Evolutionary conservation across 2,888 invertebrate genomes (phyloP), one percentile per base, ranked within the genome.

Genomic region (Philonicus albiceps): DNA sequence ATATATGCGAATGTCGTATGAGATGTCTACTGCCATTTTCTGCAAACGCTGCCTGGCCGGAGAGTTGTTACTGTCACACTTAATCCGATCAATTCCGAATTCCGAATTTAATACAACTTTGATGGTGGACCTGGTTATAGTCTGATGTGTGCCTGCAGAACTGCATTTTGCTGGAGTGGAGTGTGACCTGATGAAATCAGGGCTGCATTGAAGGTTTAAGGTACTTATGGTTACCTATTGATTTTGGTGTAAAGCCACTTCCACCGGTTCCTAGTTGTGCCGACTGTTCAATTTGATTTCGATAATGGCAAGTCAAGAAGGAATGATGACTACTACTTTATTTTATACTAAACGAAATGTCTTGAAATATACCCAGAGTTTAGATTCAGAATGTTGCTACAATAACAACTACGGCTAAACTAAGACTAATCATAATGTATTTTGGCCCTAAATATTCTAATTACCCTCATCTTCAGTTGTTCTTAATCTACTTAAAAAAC

Each of bases 21-120:
- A 87, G 86, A 86, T 85, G 87, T 87, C 87, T 87, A 53, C 80
- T 84, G 87, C 75, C 86, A 87, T 87, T 87, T 80, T 55, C 86
- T 87, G 83, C 84, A 85, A 73, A 85, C 76, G 81, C 86, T 86
- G 78, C 80, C 81, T 74, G 55, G 22, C 34, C 34, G 7, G 19
- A 72, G 53, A 37, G 55, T 72, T 72, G 64, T 83, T 83, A 64
- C 83, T 83, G 83, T 83, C 83, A 72, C 83, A 83, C 64, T 83
- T 83, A 83, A 83, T 83, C 83, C 72, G 64, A 37, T 83, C 43
- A 83, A 83, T 83, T 83, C 83, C n/a, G n/a, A 37, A 72, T 83
- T 43, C 37, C 11, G 22, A 40, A 64, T 64, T 64, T 55, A 83
- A 83, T 83, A 83, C 83, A 72, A 83, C 55, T 55, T 83, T 72